Evolutionary conservation across 2,113 vertebrate genomes (phyloP).

Genomic region (Ciconia maguari): DNA sequence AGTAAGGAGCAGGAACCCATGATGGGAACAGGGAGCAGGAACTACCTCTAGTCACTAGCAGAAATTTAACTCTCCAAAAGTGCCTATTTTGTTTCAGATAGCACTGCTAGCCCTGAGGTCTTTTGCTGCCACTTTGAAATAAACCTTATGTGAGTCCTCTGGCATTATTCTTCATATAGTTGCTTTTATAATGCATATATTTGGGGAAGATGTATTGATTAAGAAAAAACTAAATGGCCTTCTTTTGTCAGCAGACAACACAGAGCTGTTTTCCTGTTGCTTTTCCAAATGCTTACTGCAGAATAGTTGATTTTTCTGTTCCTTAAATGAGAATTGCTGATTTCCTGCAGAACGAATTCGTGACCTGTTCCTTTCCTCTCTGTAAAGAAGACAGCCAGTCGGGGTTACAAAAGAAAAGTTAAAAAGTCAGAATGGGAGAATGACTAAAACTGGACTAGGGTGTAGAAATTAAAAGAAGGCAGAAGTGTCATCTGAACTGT

Average conservation of each 20-base stretch:
- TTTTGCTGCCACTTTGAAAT: not conserved
- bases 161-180: not conserved
- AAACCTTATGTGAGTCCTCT: not conserved
- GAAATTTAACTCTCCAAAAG: not conserved
- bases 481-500: not conserved
- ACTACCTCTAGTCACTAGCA: not conserved
- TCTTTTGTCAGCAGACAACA: not conserved
- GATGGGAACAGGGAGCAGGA: not conserved
- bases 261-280: not conserved
- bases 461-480: not conserved
- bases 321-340: not conserved
- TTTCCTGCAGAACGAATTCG: not conserved
- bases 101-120: not conserved
- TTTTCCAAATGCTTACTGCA: not conserved
- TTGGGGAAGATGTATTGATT: not conserved
- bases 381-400: not conserved
- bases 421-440: not conserved
- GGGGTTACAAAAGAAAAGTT: not conserved
- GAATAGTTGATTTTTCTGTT: not conserved
- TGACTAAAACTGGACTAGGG: not conserved
- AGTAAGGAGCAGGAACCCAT: not conserved
- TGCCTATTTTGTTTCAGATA: not conserved
- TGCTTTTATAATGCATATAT: not conserved
- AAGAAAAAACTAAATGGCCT: not conserved
- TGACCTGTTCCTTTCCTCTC: not conserved